phyloP scores from a whole-genome alignment of 2,888 invertebrate species.

The Drosophila infuscata region DNA sequence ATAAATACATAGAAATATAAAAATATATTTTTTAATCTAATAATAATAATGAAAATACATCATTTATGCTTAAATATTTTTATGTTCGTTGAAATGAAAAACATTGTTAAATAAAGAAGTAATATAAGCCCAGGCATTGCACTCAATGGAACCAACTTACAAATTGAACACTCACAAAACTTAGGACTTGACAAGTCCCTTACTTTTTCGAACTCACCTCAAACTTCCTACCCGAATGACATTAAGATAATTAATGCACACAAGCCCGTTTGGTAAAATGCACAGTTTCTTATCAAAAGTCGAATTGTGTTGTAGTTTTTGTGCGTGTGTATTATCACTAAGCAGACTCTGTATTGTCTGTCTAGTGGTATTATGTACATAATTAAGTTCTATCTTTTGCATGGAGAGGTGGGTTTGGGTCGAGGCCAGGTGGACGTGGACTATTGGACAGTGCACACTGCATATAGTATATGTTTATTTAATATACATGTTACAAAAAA shows the following conservation, averaged over 20 bases:
- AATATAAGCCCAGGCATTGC: background rate
- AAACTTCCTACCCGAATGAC: background rate
- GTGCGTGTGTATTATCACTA: slow-evolving; percentile 4
- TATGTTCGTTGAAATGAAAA: background rate
- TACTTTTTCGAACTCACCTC: background rate
- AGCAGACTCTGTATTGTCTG: background rate
- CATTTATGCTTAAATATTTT: background rate
- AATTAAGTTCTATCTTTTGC: background rate
- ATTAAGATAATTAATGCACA: background rate
- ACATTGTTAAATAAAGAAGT: background rate
- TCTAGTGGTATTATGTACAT: background rate
- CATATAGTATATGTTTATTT: slow-evolving; percentile 5
- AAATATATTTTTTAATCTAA: slow-evolving; percentile 14
- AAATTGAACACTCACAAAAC: background rate
- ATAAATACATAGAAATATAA: slow-evolving; percentile 15
- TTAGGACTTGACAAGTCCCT: background rate
- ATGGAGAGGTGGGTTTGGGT: background rate
- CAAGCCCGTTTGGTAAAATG: background rate
- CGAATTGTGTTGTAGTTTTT: slow-evolving; percentile 3
- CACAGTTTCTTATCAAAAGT: slow-evolving; percentile 5
- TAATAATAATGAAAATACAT: background rate
- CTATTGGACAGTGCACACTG: background rate
- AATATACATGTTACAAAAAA: slow-evolving; percentile 31
- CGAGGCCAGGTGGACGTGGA: slow-evolving; percentile 11
- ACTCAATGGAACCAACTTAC: background rate